Percentiles rank a stretch among this genome's conserved stretches.
Conservation (phyloP, 2,797 vertebrate genomes). For the Menidia menidia region DNA sequence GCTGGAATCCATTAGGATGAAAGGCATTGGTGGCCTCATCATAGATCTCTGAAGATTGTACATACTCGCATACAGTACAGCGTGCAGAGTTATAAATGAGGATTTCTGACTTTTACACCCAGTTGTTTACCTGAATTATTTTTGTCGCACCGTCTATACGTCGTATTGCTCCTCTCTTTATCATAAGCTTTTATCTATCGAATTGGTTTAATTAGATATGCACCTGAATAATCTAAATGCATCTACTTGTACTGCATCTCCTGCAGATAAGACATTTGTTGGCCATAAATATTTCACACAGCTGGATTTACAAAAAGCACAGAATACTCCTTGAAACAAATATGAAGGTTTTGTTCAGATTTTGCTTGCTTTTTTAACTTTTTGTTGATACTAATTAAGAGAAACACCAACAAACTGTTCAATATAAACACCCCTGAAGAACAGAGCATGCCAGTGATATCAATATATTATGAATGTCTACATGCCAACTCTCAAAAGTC, state of each 20-base stretch:
- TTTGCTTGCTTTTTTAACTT: too few species aligned
- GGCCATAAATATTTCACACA: too few species aligned
- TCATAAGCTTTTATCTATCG: background rate
- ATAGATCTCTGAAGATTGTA: slow-evolving; percentile 70
- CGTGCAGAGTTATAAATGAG: slow-evolving; percentile 24
- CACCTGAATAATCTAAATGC: too few species aligned
- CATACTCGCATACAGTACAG: slow-evolving; percentile 32
- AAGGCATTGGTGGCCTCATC: slow-evolving; percentile 76
- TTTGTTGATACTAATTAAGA: too few species aligned
- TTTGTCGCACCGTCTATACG: slow-evolving; percentile 1
- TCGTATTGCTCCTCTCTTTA: too few species aligned
- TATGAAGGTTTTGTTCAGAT: too few species aligned
- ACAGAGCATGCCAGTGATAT: background rate
- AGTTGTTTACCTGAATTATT: slow-evolving; percentile 40
- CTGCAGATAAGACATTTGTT: too few species aligned
- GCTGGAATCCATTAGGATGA: slow-evolving; percentile 83
- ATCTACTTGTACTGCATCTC: too few species aligned
- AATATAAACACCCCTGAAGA: background rate
- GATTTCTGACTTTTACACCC: slow-evolving; percentile 33
- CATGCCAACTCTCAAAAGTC: too few species aligned
- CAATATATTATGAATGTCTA: too few species aligned
- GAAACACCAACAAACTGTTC: background rate
- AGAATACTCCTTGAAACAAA: too few species aligned
- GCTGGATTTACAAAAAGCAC: too few species aligned
- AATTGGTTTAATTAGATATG: background rate